These are phyloP conservation scores for Sclerodermus sp. DNA, from an alignment of 2,888 invertebrate species.

Conservation along the genomic window DNA sequence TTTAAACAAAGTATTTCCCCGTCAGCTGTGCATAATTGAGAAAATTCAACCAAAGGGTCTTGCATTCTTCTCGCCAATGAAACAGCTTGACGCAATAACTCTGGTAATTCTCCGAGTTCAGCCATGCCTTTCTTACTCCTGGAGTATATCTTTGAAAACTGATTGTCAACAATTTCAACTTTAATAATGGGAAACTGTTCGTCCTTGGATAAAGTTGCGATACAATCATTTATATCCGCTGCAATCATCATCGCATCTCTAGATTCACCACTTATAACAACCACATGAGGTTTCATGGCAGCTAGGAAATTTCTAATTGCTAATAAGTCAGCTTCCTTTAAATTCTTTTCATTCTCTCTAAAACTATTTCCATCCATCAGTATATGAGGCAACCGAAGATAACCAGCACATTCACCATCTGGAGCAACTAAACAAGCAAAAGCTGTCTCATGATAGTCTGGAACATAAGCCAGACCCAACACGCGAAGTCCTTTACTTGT, in stretches of 20 bases:
- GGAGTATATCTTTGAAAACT: slow-evolving; percentile 88
- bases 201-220: slow-evolving; percentile 75
- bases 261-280: too few species aligned
- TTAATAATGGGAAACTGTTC: slow-evolving; percentile 85
- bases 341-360: slow-evolving; percentile 67
- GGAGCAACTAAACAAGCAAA: slow-evolving; percentile 85
- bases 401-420: slow-evolving; percentile 92
- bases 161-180: slow-evolving; percentile 92
- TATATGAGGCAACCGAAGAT: slow-evolving; percentile 83
- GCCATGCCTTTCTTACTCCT: slow-evolving; percentile 84
- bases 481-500: slow-evolving; percentile 81
- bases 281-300: slow-evolving; percentile 90
- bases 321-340: slow-evolving; percentile 70
- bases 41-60: too few species aligned
- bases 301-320: slow-evolving; percentile 80
- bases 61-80: too few species aligned
- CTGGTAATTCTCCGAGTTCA: slow-evolving; percentile 93
- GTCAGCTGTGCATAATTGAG: too few species aligned
- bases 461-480: slow-evolving; percentile 85
- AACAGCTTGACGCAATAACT: slow-evolving; percentile 86
- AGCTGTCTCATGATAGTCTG: slow-evolving; percentile 80
- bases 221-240: too few species aligned
- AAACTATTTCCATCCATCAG: slow-evolving; percentile 78
- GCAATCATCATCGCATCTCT: too few species aligned
- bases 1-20: too few species aligned